Percentiles rank a stretch among this genome's conserved stretches.
Conservation (phyloP, 2,113 vertebrate genomes). For the Sturnira hondurensis region DNA sequence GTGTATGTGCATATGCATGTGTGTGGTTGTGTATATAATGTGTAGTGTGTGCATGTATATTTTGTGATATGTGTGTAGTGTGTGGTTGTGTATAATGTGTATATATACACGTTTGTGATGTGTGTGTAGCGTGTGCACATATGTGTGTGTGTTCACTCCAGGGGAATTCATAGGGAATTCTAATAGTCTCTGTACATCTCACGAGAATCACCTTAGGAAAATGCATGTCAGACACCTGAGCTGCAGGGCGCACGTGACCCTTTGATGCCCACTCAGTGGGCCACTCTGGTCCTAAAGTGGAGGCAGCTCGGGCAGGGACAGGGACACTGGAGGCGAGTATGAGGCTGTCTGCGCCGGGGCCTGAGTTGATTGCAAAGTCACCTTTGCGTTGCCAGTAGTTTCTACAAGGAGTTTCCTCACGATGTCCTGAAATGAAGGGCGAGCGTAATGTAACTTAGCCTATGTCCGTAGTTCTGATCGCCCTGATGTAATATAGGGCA, state of each 20-base stretch:
- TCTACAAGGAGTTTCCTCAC: neutral
- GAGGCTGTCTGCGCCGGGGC: rapidly evolving
- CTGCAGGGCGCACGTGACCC: rapidly evolving
- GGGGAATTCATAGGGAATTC: neutral
- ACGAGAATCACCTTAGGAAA: rapidly evolving
- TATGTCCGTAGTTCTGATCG: rapidly evolving
- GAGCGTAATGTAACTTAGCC: neutral
- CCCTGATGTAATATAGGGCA: neutral
- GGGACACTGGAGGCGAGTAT: rapidly evolving
- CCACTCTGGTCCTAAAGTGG: rapidly evolving
- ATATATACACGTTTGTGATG: neutral
- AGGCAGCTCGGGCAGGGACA: rapidly evolving
- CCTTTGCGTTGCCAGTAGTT: rapidly evolving
- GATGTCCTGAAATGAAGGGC: too few relatives aligned
- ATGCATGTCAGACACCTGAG: neutral
- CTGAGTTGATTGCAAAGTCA: too few relatives aligned
- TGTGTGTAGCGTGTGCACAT: neutral
- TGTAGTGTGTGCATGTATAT: too few relatives aligned
- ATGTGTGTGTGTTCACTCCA: neutral
- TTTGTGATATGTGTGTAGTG: neutral
- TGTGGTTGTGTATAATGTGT: neutral
- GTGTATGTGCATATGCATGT: too few relatives aligned
- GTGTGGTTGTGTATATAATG: too few relatives aligned
- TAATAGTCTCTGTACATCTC: neutral
- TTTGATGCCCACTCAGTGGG: rapidly evolving